Evolutionary conservation across 2,113 vertebrate species (phyloP), one percentile per base, ranked within the genome.

Genomic region (Alligator mississippiensis): DNA sequence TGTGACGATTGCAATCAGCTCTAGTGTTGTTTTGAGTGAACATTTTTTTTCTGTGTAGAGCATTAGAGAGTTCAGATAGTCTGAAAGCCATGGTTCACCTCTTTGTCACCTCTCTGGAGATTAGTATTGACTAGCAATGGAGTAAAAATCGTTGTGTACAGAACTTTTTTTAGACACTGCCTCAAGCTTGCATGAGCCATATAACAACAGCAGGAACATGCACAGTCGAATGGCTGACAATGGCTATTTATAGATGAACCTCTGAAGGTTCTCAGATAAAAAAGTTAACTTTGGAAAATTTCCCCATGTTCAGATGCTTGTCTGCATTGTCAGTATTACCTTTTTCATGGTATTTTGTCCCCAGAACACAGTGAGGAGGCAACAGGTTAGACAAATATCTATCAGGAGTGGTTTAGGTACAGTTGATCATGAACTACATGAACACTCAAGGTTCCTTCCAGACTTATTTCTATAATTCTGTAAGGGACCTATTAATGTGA

Each of bases 91-190:
- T 97, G 92, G 76, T 93, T 97, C 92, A 95, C 96, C 96, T 95
- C 97, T 95, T 95, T 95, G 93, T 97, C 95, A 97, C 93, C 94
- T 85, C 96, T 92, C 89, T 72, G 61, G 77, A 97, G 92, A 94
- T 93, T 72, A 63, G 60, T 38, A 84, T 82, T 89, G 94, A 95
- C 95, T 96, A 94, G 38, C 82, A 93, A 90, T 93, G 89, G 62
- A 94, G 93, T 66, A 87, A 92, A 97, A 96, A 82, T 54, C 92
- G 93, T 93, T 92, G 92, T 96, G 82, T 93, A 95, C 77, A 14
- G 87, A 82, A 83, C 78, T 94, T 96, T 88, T 96, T 96, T 97
- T 95, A 96, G 87, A 85, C 94, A 87, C 64, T 85, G 93, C 93
- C 87, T 92, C 87, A 85, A 96, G 90, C 87, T 89, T 84, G 91